These are phyloP conservation scores for Dicrurus megarhynchus DNA, from an alignment of 2,113 vertebrate genomes.

Conservation along the genomic window DNA sequence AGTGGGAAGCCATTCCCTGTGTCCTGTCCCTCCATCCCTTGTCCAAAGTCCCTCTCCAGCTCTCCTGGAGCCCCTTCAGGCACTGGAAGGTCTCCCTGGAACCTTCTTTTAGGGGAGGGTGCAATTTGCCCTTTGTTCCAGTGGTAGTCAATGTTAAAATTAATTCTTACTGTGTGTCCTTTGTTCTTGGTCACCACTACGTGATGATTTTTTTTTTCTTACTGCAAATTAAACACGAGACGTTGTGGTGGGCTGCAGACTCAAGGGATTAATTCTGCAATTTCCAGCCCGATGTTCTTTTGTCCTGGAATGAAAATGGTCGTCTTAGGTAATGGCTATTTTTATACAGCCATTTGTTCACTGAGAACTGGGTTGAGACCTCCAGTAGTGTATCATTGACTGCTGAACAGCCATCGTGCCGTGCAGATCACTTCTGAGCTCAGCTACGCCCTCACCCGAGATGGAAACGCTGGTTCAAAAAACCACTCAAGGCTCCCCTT, in stretches of 20 bases:
- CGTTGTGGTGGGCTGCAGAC: neutral
- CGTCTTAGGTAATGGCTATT: conserved; percentile 56
- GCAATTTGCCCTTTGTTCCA: neutral
- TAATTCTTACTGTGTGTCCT: neutral
- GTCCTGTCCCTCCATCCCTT: neutral
- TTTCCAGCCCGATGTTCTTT: conserved; percentile 38
- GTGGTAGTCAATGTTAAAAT: neutral
- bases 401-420: neutral
- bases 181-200: neutral
- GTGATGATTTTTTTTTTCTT: neutral
- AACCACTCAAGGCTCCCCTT: neutral
- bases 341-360: conserved; percentile 41
- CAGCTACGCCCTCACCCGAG: neutral
- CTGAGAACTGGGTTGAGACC: conserved; percentile 39
- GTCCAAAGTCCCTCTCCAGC: neutral
- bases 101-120: neutral
- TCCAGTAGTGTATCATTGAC: neutral
- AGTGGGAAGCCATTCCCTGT: neutral
- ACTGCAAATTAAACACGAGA: neutral
- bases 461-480: neutral
- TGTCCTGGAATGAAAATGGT: conserved; percentile 50
- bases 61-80: neutral
- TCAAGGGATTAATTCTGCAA: conserved; percentile 44
- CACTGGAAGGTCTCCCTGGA: neutral
- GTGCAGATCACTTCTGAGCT: neutral